These are phyloP conservation scores for Microvelia longipes DNA, from an alignment of 1,140 invertebrate species.

Conservation along the genomic window DNA sequence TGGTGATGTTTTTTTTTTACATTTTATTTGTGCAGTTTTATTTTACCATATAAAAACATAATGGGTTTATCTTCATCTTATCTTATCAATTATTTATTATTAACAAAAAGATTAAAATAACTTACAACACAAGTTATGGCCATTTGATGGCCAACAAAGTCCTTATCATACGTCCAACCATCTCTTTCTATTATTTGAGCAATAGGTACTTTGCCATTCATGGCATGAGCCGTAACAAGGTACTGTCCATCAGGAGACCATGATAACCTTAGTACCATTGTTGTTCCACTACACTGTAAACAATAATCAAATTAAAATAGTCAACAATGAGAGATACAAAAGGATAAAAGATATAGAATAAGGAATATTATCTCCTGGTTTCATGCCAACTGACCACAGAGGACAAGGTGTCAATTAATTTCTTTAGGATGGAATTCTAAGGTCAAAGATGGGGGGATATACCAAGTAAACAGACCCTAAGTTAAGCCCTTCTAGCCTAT, in stretches of 20 bases:
- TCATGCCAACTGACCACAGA: no score
- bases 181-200: slow-evolving; percentile 84
- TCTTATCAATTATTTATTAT: no score
- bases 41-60: no score
- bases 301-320: slow-evolving; percentile 2
- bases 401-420: no score
- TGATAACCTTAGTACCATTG: slow-evolving; percentile 76
- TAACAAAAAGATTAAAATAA: no score
- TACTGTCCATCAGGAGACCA: slow-evolving; percentile 98
- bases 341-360: neutral
- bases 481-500: no score
- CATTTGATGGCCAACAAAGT: slow-evolving; percentile 95
- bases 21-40: no score
- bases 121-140: slow-evolving; percentile 85
- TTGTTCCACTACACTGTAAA: slow-evolving; percentile 69
- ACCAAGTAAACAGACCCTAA: no score
- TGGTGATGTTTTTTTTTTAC: no score
- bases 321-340: neutral
- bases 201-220: slow-evolving; percentile 92
- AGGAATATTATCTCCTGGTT: neutral
- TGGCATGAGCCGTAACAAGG: slow-evolving; percentile 89
- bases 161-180: slow-evolving; percentile 80
- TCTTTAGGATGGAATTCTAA: no score
- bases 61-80: no score
- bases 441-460: no score